phyloP scores from a whole-genome alignment of 2,888 invertebrate species.

The Anoncus sp. region DNA sequence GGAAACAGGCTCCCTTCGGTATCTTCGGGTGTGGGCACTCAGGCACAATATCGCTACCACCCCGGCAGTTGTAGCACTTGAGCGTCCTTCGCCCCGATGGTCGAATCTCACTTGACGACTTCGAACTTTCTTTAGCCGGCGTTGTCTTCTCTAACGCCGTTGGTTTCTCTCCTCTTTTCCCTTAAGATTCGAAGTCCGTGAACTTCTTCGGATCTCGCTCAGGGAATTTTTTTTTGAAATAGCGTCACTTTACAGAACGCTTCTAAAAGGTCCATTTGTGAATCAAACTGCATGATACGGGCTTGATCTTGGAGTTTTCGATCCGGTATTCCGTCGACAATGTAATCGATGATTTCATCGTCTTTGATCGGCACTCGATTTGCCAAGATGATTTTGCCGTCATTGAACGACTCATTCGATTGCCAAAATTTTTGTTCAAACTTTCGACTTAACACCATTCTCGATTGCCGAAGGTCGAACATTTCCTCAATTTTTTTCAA shows the following conservation, averaged over 20 bases:
- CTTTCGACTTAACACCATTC: constrained; percentile 32
- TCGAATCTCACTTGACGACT: not conserved
- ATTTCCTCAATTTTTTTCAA: constrained; percentile 43
- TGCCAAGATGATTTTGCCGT: constrained; percentile 54
- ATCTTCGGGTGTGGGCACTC: constrained; percentile 6
- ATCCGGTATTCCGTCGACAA: constrained; percentile 57
- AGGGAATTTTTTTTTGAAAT: not conserved
- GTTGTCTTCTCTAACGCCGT: too few species aligned
- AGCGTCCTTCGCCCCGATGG: not conserved
- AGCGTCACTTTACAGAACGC: constrained; percentile 23
- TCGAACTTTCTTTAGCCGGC: too few species aligned
- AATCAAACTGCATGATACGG: constrained; percentile 31
- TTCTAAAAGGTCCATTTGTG: constrained; percentile 11
- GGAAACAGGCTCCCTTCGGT: constrained; percentile 3
- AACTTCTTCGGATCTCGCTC: not conserved
- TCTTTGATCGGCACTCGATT: constrained; percentile 46
- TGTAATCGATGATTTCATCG: constrained; percentile 52
- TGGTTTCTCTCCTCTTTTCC: not conserved
- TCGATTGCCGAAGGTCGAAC: constrained; percentile 41
- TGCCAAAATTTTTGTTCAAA: constrained; percentile 54
- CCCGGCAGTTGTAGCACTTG: constrained; percentile 1
- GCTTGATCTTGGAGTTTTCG: constrained; percentile 32
- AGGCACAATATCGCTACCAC: not conserved
- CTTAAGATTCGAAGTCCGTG: not conserved
- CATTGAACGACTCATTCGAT: constrained; percentile 44